Conservation (phyloP, 2,888 invertebrate species). For the Microctonus hyperodae region DNA sequence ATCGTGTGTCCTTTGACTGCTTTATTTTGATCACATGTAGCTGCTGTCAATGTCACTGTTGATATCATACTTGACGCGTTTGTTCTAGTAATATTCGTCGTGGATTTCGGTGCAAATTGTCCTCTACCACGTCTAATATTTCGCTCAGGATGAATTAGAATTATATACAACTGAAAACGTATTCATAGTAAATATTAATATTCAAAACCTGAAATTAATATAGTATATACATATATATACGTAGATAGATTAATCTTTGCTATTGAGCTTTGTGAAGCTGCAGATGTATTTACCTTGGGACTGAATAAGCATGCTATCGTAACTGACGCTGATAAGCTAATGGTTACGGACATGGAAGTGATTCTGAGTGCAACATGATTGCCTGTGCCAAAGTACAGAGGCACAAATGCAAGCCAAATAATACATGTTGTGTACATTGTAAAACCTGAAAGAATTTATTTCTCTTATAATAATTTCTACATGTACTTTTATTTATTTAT, state of each 20-base stretch:
- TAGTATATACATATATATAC: background rate
- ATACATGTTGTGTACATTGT: constrained; percentile 99
- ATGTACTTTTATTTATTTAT: background rate
- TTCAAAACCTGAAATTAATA: background rate
- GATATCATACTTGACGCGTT: constrained; percentile 72
- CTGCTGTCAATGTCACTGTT: constrained; percentile 72
- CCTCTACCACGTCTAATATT: constrained; percentile 90
- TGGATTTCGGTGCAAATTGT: constrained; percentile 74
- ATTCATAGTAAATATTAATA: constrained; percentile 18
- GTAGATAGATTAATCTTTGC: background rate
- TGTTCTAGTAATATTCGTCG: constrained; percentile 67
- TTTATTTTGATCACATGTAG: constrained; percentile 74
- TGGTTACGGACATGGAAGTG: constrained; percentile 95
- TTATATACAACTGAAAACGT: constrained; percentile 79
- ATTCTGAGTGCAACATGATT: constrained; percentile 91
- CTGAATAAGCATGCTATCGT: constrained; percentile 93
- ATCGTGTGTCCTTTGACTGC: constrained; percentile 70
- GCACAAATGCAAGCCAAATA: constrained; percentile 98
- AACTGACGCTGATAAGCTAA: constrained; percentile 92
- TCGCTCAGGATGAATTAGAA: constrained; percentile 85
- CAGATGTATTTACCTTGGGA: constrained; percentile 75
- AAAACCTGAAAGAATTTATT: constrained; percentile 82
- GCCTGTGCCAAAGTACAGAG: constrained; percentile 95
- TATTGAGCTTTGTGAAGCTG: background rate
- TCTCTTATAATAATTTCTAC: no score